These are phyloP conservation scores for Tetragnatha montana DNA, from an alignment of 2,888 invertebrate species.

Conservation along the genomic window DNA sequence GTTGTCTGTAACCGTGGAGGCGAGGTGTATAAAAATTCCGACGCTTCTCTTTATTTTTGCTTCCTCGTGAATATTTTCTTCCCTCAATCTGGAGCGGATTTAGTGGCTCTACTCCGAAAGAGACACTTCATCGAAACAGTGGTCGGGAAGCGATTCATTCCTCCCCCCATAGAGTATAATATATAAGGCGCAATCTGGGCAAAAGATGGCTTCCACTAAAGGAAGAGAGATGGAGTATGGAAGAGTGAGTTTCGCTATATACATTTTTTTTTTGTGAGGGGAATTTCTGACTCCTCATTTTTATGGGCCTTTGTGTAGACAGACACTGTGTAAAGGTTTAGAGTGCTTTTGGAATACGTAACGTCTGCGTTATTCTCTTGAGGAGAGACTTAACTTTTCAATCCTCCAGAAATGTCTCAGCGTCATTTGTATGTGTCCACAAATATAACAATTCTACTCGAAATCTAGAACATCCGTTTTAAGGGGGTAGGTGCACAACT, in stretches of 20 bases:
- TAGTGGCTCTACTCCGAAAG: not conserved
- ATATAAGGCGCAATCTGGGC: not conserved
- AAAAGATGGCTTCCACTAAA: not conserved
- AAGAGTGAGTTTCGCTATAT: not conserved
- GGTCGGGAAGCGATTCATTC: not conserved
- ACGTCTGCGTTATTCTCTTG: too few relatives aligned
- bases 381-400: too few relatives aligned
- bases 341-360: too few relatives aligned
- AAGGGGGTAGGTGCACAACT: too few relatives aligned
- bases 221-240: not conserved
- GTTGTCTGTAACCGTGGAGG: conserved; percentile 19
- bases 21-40: not conserved
- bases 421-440: too few relatives aligned
- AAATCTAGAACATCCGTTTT: too few relatives aligned
- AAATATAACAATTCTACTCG: too few relatives aligned
- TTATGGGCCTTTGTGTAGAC: too few relatives aligned
- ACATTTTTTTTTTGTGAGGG: too few relatives aligned
- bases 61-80: not conserved
- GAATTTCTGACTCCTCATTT: too few relatives aligned
- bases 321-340: too few relatives aligned
- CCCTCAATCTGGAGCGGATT: not conserved
- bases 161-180: not conserved
- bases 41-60: not conserved
- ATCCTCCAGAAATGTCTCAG: too few relatives aligned
- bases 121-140: not conserved